A percentile compares a stretch with the other conserved stretches of the same genome.
Evolutionary conservation across 2,797 vertebrate genomes (phyloP).

Genomic region (Serranus cabrilla): DNA sequence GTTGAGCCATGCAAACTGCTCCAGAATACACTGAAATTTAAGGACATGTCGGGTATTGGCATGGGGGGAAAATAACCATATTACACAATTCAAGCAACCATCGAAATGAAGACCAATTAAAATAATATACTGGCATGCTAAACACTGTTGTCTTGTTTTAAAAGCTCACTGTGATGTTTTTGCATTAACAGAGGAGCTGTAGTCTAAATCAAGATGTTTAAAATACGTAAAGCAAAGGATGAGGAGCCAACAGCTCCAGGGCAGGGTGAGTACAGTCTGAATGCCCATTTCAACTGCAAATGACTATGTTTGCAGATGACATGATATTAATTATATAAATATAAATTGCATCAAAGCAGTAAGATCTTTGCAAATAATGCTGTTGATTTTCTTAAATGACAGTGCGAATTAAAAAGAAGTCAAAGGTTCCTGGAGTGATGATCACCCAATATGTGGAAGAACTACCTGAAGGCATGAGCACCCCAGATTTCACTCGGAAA

Average conservation of each 20-base stretch:
- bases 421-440: conserved; percentile 87
- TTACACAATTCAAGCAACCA: background rate
- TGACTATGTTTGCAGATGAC: background rate
- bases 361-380: conserved; percentile 11
- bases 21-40: background rate
- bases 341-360: background rate
- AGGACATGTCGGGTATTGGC: background rate
- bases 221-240: conserved; percentile 80
- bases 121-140: background rate
- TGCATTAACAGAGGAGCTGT: conserved; percentile 50
- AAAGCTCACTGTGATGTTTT: conserved; percentile 4
- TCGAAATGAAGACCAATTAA: background rate
- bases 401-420: conserved; percentile 86
- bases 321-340: background rate
- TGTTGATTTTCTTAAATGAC: conserved; percentile 5
- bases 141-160: background rate
- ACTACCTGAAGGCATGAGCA: conserved; percentile 85
- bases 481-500: conserved; percentile 90
- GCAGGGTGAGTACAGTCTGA: conserved; percentile 74
- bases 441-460: conserved; percentile 88
- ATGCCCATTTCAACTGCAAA: background rate
- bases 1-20: conserved; percentile 30
- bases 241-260: conserved; percentile 82
- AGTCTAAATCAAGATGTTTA: conserved; percentile 78
- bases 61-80: background rate